Evolutionary conservation across 1,140 invertebrate genomes (phyloP), one percentile per base, ranked within the genome.

Genomic region (Dolichoris vasculosae): DNA sequence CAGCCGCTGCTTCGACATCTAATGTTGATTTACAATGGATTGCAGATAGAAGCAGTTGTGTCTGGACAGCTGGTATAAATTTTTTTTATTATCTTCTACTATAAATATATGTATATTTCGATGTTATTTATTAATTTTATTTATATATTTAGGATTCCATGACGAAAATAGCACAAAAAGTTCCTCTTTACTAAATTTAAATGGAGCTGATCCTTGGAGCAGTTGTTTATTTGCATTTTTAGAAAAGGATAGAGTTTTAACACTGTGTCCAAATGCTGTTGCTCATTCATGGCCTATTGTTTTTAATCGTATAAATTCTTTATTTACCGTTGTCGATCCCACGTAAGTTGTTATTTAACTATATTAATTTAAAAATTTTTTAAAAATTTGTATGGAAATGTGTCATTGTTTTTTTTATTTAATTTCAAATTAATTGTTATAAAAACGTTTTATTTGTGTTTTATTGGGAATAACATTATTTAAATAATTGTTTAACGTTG

Each of bases 241-340:
- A 78, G 95, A 97, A 90, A 95, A 96, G 40, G 96, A 95, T 85
- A 94, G 95, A 83, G 95, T 98, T 30, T 94, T 98, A 8, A 95
- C 96, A 4, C 93, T 95, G 11, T 99, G 98, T 92, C 97, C 97
- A 0, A 96, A 96, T 40, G 97, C 98, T 0, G 95, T 97, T 2
- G 95, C 96, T 63, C 97, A 98, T 90, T 97, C 98, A 0, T 99
- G 99, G 99, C 98, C 98, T 0, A 97, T 99, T 86, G 96, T 99
- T 8, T 99, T 97, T 93, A 96, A 96, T 0, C 95, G 99, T 86
- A 95, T 99, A 55, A 98, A 97, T 88, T 96, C 97, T 2, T 94
- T 99, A 0, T 99, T 97, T 90, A 96, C 96, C 75, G 97, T 98
- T 84, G 96, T 99, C 23, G 99, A 99, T 95, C 98, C 98, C n/a